Evolutionary conservation across 2,888 invertebrate genomes (phyloP).

Genomic region (Calameuta idolon): DNA sequence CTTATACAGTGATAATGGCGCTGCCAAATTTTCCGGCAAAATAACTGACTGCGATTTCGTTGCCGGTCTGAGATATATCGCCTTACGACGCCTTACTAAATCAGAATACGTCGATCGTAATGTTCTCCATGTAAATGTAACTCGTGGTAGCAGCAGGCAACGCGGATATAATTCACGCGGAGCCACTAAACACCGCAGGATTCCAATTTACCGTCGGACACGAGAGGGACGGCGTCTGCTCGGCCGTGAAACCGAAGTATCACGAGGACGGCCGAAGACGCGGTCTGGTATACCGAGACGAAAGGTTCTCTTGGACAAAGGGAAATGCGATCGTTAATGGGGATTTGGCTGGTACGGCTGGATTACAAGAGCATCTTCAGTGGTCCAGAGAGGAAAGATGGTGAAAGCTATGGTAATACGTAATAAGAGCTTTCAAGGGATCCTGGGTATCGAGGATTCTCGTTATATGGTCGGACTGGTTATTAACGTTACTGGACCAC

Average conservation of each 20-base stretch:
- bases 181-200: constrained; percentile 7
- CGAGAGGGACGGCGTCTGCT: background rate
- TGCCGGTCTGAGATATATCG: no score
- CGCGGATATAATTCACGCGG: constrained; percentile 2
- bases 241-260: no score
- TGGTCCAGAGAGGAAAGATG: background rate
- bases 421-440: background rate
- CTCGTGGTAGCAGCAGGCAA: constrained; percentile 2
- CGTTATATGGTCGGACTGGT: background rate
- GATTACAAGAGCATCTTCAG: background rate
- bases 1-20: no score
- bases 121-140: constrained; percentile 2
- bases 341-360: no score
- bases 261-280: no score
- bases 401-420: background rate
- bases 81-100: no score
- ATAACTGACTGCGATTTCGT: no score
- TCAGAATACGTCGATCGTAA: background rate
- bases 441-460: background rate
- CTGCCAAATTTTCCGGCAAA: no score
- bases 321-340: constrained; percentile 1
- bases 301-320: background rate
- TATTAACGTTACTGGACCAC: constrained; percentile 2
- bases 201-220: constrained; percentile 2
- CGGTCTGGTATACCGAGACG: background rate